Base-by-base conservation (phyloP, 2,797 vertebrate species). In the Falco naumanni region DNA sequence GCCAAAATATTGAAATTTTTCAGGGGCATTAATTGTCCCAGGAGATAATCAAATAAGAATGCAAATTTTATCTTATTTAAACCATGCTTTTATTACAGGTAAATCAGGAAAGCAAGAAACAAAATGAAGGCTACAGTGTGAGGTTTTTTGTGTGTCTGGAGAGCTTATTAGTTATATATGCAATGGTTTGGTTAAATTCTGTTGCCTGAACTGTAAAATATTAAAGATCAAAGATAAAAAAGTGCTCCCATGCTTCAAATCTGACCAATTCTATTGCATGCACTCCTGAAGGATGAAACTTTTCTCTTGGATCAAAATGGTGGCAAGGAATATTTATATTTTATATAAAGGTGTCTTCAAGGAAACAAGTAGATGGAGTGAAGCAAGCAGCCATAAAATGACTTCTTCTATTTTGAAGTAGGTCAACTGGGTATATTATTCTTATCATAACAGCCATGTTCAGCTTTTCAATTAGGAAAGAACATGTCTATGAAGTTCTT, bases 261-360 rank as follows among this genome's bases (percentile, higher is more conserved):
- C 96, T 97, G 97, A 97, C 98, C 98, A 96, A 89, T 97, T 98
- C 97, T 90, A 98, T 98, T 98, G 98, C 11, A 61, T 98, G 98
- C 97, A 98, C 97, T 98, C 97, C 78, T 98, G 98, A 98, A 98
- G 97, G 97, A 98, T 97, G 96, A 98, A 98, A 96, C 94, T 95
- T 98, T 98, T 98, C 88, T 97, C 89, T 96, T 96, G 95, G 95
- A 97, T 98, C 96, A 96, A 97, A 97, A 97, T 97, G 72, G 92
- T 97, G 84, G 51, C 95, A 92, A 95, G 83, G 43, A 96, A 93
- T 96, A 95, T 95, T 96, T 98, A 50, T 94, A 79, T 89, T 78
- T 97, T 93, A 75, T 94, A 93, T 94, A 92, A 94, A 93, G 77
- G 45, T 94, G 26, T 94, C 83, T 95, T 95, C 51, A 91, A 96